Evolutionary conservation across 2,888 invertebrate species (phyloP).

Genomic region (Eudemis profundana): DNA sequence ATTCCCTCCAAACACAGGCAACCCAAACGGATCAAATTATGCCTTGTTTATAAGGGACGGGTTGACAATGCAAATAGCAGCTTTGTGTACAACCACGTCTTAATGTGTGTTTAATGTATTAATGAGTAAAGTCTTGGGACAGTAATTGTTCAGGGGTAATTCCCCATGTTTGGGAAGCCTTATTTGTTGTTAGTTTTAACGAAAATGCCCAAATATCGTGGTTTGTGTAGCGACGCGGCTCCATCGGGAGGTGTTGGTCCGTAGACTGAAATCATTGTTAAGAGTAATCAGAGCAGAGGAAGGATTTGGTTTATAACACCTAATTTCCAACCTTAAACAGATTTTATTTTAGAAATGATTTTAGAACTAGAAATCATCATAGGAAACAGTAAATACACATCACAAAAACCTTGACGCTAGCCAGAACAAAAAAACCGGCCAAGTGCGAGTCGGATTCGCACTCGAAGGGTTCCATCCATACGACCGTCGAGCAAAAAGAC

Average conservation of each 20-base stretch:
- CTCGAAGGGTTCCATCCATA: too few relatives aligned
- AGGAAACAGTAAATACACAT: too few relatives aligned
- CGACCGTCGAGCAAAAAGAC: too few relatives aligned
- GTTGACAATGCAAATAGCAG: conserved; percentile 41
- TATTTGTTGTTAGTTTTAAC: conserved; percentile 35
- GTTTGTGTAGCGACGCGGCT: neutral
- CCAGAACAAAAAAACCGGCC: too few relatives aligned
- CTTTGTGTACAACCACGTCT: conserved; percentile 41
- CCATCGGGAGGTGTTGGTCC: neutral
- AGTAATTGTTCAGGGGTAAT: conserved; percentile 44
- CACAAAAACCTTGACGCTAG: too few relatives aligned
- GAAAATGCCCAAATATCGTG: conserved; percentile 5
- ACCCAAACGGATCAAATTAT: conserved; percentile 43
- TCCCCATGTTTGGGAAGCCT: conserved; percentile 33
- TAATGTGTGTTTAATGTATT: conserved; percentile 45
- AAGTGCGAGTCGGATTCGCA: too few relatives aligned
- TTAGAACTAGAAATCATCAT: too few relatives aligned
- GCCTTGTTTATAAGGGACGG: conserved; percentile 39
- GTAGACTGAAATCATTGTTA: conserved; percentile 7
- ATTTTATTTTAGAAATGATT: too few relatives aligned
- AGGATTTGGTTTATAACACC: neutral
- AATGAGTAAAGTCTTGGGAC: conserved; percentile 44
- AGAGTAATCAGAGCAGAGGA: conserved; percentile 1
- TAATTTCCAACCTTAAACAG: neutral
- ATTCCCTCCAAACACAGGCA: conserved; percentile 18